Evolutionary conservation across 1,140 invertebrate genomes (phyloP), one percentile per base, ranked within the genome.

Genomic region (Diorhabda carinulata): DNA sequence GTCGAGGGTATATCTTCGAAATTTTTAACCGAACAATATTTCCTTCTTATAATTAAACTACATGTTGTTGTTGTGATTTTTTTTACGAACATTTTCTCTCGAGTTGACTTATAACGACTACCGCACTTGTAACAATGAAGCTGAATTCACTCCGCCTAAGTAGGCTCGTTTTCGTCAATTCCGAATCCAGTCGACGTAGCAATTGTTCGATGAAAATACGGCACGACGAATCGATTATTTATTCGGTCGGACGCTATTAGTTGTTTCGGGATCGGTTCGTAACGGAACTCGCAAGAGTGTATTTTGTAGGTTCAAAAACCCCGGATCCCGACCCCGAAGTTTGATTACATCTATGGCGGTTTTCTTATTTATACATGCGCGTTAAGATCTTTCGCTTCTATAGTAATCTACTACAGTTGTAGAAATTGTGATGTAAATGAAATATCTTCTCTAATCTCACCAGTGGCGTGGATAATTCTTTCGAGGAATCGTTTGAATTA

Each of bases 1-100:
- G 84, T 80, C 3, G 77, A 66, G 1, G 85, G 85, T 56, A 85
- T 78, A 3, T 79, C 77, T 43, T 72, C 45, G 52, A 75, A 74
- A 70, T 69, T 60, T 41, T 6, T 40, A 3, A 61, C 40, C 5
- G 59, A 52, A 52, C n/a, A 52, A 2, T 8, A 52, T 52, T n/a
- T 6, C 6, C 4, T 6, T 52, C n/a, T 6, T 52, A 6, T 6
- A 52, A n/a, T 2, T 6, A 8, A 8, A 8, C 47, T 52, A 6
- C n/a, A n/a, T 4, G n/a, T 6, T 8, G n/a, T 8, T n/a, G 6
- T 52, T 52, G n/a, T 52, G 6, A 52, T 8, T 52, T 52, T 52
- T 52, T 52, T 52, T 52, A 4, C 47, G 47, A 52, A 52, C 47
- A 52, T 52, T 52, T 8, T 52, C 25, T 25, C n/a, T n/a, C 47